Evolutionary conservation across 2,888 invertebrate genomes (phyloP).

Genomic region (Rosalia funebris): DNA sequence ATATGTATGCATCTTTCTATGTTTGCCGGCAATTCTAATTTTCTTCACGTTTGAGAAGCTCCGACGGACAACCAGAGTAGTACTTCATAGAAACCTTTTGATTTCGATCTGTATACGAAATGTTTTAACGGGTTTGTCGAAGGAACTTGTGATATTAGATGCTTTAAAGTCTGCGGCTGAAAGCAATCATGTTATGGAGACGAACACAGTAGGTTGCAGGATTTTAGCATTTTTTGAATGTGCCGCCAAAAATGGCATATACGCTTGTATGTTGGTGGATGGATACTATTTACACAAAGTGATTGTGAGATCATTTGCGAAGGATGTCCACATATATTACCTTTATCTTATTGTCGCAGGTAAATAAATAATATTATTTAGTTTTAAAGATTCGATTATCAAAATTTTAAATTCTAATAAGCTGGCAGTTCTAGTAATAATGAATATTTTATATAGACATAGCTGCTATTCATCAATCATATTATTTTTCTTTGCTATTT

Average conservation of each 20-base stretch:
- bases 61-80: conserved; percentile 63
- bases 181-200: conserved; percentile 64
- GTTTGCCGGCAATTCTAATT: conserved; percentile 70
- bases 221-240: conserved; percentile 68
- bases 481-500: too few species aligned
- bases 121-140: conserved; percentile 68
- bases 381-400: too few species aligned
- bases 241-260: conserved; percentile 70
- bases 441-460: too few species aligned
- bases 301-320: conserved; percentile 72
- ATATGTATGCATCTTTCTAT: conserved; percentile 66
- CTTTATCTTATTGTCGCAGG: conserved; percentile 65
- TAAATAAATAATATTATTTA: conserved; percentile 52
- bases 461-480: too few species aligned
- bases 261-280: conserved; percentile 76
- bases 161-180: conserved; percentile 65
- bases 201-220: conserved; percentile 67
- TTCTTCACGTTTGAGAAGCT: conserved; percentile 69
- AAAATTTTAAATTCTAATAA: too few species aligned
- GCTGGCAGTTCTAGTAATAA: too few species aligned
- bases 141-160: conserved; percentile 69
- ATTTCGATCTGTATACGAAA: conserved; percentile 70
- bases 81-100: conserved; percentile 71
- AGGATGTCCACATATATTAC: conserved; percentile 66
- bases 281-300: conserved; percentile 74